Evolutionary conservation across 2,113 vertebrate species (phyloP).

Genomic region (human): DNA sequence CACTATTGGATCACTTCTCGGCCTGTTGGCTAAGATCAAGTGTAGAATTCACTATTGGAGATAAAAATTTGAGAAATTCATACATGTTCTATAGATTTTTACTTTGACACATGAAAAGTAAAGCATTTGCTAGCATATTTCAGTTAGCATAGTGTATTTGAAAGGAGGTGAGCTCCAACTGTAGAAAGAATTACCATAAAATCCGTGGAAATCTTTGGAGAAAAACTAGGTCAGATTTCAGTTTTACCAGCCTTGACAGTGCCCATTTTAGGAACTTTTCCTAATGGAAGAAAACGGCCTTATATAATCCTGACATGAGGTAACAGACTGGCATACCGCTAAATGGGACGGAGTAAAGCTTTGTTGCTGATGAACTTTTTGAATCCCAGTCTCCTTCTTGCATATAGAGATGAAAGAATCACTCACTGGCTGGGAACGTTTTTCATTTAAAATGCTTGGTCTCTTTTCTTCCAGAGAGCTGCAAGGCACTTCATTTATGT

Average conservation of each 20-base stretch:
- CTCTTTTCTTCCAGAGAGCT: constrained; percentile 44
- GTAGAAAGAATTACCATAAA: constrained; percentile 38
- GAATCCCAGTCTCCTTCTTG: constrained; percentile 14
- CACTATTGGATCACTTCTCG: neutral
- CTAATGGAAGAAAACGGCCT: constrained; percentile 42
- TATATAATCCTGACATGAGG: constrained; percentile 41
- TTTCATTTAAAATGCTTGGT: constrained; percentile 37
- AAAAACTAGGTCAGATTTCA: constrained; percentile 66
- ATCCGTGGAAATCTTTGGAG: constrained; percentile 43
- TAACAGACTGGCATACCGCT: constrained; percentile 18
- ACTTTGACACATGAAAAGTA: constrained; percentile 4
- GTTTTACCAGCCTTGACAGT: constrained; percentile 33
- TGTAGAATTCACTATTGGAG: neutral
- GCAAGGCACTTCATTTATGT: neutral
- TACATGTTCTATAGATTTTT: neutral
- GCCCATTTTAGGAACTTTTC: constrained; percentile 58
- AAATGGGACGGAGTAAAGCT: neutral
- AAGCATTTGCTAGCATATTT: constrained; percentile 2
- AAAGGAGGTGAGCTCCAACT: neutral
- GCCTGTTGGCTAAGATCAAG: too few species aligned
- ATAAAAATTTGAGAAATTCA: neutral
- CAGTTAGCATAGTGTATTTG: constrained; percentile 20
- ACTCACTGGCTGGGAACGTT: neutral
- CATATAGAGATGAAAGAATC: constrained; percentile 48
- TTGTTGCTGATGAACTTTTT: constrained; percentile 51